A percentile compares a stretch with the other conserved stretches of the same genome.
phyloP scores from a whole-genome alignment of 2,113 vertebrate genomes.

The Glareola pratincola region DNA sequence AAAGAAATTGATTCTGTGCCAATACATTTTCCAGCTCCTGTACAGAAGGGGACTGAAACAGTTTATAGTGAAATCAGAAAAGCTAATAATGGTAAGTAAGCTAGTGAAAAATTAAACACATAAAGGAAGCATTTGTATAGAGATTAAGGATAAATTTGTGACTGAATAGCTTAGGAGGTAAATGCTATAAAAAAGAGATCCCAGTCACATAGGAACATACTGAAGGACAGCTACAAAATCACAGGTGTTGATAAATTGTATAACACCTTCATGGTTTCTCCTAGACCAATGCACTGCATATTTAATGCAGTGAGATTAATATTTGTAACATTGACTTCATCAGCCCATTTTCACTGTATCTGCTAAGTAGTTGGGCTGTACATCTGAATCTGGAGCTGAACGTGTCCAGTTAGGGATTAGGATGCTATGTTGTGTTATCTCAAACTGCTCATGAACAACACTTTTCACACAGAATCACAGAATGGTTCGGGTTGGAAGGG shows the following conservation, averaged over 20 bases:
- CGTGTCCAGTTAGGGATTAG: neutral
- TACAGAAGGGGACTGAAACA: constrained; percentile 73
- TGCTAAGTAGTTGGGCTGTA: neutral
- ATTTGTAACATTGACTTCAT: neutral
- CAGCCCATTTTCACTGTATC: neutral
- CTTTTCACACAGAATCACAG: neutral
- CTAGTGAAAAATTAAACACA: constrained; percentile 33
- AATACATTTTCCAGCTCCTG: constrained; percentile 76
- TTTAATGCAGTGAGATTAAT: neutral
- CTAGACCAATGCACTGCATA: neutral
- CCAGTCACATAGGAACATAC: neutral
- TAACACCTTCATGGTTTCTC: neutral
- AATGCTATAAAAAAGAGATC: neutral
- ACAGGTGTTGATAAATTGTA: neutral
- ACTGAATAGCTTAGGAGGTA: neutral
- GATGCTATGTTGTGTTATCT: neutral
- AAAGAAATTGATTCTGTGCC: constrained; percentile 61
- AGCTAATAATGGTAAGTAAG: constrained; percentile 73
- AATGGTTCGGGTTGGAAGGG: too few relatives aligned
- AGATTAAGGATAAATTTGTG: neutral
- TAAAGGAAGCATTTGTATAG: neutral
- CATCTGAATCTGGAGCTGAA: neutral
- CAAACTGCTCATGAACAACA: neutral
- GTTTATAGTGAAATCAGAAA: constrained; percentile 83
- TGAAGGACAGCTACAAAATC: neutral